Evolutionary conservation across 2,888 invertebrate genomes (phyloP).

Genomic region (Calephelis perditalis): DNA sequence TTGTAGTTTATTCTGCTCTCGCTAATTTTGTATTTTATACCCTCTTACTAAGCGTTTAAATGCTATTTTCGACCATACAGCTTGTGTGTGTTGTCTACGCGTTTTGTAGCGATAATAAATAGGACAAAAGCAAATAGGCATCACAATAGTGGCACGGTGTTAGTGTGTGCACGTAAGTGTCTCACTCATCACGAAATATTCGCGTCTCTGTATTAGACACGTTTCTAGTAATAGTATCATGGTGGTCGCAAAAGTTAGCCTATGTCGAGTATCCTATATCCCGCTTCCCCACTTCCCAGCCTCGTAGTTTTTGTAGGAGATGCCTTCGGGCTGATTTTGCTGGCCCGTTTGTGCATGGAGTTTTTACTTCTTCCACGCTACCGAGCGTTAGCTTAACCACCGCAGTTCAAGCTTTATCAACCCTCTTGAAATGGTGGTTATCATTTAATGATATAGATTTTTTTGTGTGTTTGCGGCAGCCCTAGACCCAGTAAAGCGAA

Average conservation of each 20-base stretch:
- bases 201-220: constrained; percentile 22
- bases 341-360: constrained; percentile 68
- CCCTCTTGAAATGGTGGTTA: constrained; percentile 75
- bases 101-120: constrained; percentile 35
- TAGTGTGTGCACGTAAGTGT: constrained; percentile 50
- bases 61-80: constrained; percentile 6
- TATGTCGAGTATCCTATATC: constrained; percentile 46
- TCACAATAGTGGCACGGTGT: constrained; percentile 74
- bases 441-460: constrained; percentile 44
- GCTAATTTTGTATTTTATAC: constrained; percentile 1
- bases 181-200: constrained; percentile 29
- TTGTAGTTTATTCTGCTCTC: constrained; percentile 15
- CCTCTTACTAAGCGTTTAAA: background rate
- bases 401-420: constrained; percentile 63
- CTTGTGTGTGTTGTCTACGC: constrained; percentile 56
- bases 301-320: constrained; percentile 45
- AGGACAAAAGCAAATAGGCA: constrained; percentile 62
- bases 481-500: constrained; percentile 80
- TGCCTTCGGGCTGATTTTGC: constrained; percentile 52
- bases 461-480: constrained; percentile 72
- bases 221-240: constrained; percentile 23
- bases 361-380: constrained; percentile 45
- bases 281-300: constrained; percentile 33
- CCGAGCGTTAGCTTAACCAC: constrained; percentile 41
- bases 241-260: constrained; percentile 68